phyloP scores from a whole-genome alignment of 2,113 vertebrate species.

The Cyanoderma ruficeps region DNA sequence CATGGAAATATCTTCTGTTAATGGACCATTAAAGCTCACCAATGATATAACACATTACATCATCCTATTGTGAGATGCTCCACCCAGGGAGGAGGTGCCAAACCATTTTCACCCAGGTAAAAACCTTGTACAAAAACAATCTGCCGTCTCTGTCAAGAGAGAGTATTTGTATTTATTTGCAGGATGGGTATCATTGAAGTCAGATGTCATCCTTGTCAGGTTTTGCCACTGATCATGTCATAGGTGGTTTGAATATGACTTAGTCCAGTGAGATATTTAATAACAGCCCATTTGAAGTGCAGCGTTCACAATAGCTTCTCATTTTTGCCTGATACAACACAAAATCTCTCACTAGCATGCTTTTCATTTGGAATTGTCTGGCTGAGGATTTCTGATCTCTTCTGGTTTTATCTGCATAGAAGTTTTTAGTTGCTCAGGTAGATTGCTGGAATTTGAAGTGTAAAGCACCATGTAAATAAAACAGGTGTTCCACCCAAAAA shows the following conservation, averaged over 20 bases:
- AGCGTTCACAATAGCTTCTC: background rate
- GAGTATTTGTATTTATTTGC: background rate
- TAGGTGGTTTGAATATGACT: background rate
- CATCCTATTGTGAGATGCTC: too few relatives aligned
- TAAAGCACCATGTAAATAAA: background rate
- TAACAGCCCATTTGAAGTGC: background rate
- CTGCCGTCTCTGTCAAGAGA: background rate
- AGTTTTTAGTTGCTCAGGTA: background rate
- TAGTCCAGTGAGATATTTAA: background rate
- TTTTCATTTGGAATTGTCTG: background rate
- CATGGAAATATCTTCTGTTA: too few relatives aligned
- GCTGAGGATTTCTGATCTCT: background rate
- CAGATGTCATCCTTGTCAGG: background rate
- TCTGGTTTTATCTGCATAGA: background rate
- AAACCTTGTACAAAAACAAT: background rate
- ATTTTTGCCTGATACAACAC: background rate
- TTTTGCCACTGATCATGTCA: background rate
- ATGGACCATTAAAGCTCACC: too few relatives aligned
- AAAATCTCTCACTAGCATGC: background rate
- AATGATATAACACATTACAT: too few relatives aligned
- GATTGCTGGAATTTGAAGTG: background rate
- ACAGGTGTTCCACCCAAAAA: background rate
- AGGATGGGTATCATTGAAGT: background rate
- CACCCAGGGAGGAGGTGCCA: too few relatives aligned
- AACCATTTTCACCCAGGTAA: too few relatives aligned